Base-by-base conservation (phyloP, 2,797 vertebrate genomes). In the Gambusia yucatana region DNA sequence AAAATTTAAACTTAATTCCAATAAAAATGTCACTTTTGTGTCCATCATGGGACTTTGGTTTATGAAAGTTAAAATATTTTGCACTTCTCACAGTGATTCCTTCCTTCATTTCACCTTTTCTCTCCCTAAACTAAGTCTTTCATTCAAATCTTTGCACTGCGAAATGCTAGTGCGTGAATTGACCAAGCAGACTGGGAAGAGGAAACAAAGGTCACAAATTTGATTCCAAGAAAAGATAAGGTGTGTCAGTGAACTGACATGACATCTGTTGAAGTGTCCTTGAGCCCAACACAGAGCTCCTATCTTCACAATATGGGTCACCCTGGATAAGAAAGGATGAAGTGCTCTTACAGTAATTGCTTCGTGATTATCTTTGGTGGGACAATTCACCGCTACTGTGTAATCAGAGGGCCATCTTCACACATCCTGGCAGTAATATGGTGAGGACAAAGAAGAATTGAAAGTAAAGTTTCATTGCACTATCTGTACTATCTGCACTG, bases 271-370 rank as follows among this genome's bases (percentile, higher is more conserved):
- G 33, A 70, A 75, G 79, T 70, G 55, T 83, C 85, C 87, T 90
- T 84, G 75, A 87, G 72, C n/a, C 52, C 25, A 52, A 72, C n/a
- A n/a, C 20, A 0, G 13, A 80, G 76, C 71, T 75, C 33, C 77
- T 82, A 82, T 92, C 91, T 83, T 79, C 52, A 70, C 16, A 0
- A n/a, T 43, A 83, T 28, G 52, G 89, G 85, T 88, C 85, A 81
- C 77, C 82, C 83, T 39, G 84, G 84, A 87, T 82, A 72, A 87
- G 81, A 79, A 72, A 4, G 20, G 77, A 55, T 77, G 73, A 57
- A 86, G 86, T 70, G 87, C 91, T 91, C 84, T 92, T 79, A 91
- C 89, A 87, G 82, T 89, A 87, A 92, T 81, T 81, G 82, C 77
- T 74, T 82, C 78, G 28, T 83, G 79, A 87, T 86, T 81, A 86